A percentile compares a stretch with the other conserved stretches of the same genome.
phyloP scores from a whole-genome alignment of 1,140 invertebrate species.

The Magallana ariakensis region DNA sequence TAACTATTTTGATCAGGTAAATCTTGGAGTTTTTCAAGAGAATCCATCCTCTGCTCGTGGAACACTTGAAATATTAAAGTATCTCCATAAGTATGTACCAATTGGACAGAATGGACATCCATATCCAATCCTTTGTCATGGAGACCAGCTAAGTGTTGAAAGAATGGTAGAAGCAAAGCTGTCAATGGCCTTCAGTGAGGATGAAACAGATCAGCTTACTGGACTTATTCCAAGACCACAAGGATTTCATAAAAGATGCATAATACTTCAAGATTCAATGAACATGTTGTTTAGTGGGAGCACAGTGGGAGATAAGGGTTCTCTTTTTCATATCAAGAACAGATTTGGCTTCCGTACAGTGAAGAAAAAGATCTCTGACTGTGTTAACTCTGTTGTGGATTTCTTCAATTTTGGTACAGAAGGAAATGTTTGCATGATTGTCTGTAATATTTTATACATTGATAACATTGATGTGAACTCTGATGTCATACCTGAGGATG shows the following conservation, averaged over 20 bases:
- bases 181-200: slow-evolving; percentile 35
- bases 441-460: background rate
- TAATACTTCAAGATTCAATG: slow-evolving; percentile 40
- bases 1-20: slow-evolving; percentile 37
- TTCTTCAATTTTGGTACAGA: slow-evolving; percentile 36
- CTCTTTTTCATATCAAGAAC: slow-evolving; percentile 35
- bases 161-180: slow-evolving; percentile 49
- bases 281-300: slow-evolving; percentile 39
- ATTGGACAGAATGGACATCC: slow-evolving; percentile 18
- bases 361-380: slow-evolving; percentile 37
- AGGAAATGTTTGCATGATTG: background rate
- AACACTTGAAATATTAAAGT: slow-evolving; percentile 52
- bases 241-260: slow-evolving; percentile 42
- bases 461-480: background rate
- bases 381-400: slow-evolving; percentile 1
- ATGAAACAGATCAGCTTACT: background rate
- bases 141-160: slow-evolving; percentile 51
- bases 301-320: background rate
- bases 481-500: background rate
- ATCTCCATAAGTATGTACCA: slow-evolving; percentile 42
- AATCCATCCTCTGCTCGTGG: slow-evolving; percentile 48
- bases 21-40: slow-evolving; percentile 54
- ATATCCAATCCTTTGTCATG: slow-evolving; percentile 48
- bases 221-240: slow-evolving; percentile 42
- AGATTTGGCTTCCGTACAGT: slow-evolving; percentile 16